phyloP scores from a whole-genome alignment of 2,113 vertebrate species.

The Hiodon tergisus region DNA sequence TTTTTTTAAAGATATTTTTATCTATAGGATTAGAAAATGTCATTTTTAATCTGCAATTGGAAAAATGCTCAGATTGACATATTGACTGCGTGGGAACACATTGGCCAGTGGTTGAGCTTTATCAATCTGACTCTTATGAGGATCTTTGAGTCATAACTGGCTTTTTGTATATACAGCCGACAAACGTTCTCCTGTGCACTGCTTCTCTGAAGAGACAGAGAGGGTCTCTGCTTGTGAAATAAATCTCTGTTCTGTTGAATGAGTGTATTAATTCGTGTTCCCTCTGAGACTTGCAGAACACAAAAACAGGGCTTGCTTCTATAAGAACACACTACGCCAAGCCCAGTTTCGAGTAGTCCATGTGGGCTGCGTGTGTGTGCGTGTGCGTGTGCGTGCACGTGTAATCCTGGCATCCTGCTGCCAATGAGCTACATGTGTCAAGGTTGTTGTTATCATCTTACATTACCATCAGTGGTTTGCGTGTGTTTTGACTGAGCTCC shows the following conservation, averaged over 20 bases:
- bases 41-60: too few relatives aligned
- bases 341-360: not conserved
- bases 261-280: too few relatives aligned
- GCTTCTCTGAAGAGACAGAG: too few relatives aligned
- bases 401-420: conserved; percentile 37
- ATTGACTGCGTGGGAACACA: not conserved
- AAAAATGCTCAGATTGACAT: too few relatives aligned
- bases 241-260: too few relatives aligned
- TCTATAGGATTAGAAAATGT: too few relatives aligned
- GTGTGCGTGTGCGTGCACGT: conserved; percentile 34
- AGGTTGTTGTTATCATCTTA: too few relatives aligned
- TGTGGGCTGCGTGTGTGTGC: conserved; percentile 30
- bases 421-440: not conserved
- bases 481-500: not conserved
- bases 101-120: not conserved
- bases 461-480: too few relatives aligned
- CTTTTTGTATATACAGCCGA: not conserved
- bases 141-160: not conserved
- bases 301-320: not conserved
- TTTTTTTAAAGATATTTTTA: too few relatives aligned
- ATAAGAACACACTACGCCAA: conserved; percentile 2
- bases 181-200: not conserved
- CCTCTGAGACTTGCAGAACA: too few relatives aligned
- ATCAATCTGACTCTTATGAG: not conserved
- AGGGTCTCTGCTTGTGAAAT: too few relatives aligned